A percentile compares a stretch with the other conserved stretches of the same genome.
These are phyloP conservation scores for Stomatorhinus ivindoensis DNA, from an alignment of 2,113 vertebrate species.

Conservation along the genomic window DNA sequence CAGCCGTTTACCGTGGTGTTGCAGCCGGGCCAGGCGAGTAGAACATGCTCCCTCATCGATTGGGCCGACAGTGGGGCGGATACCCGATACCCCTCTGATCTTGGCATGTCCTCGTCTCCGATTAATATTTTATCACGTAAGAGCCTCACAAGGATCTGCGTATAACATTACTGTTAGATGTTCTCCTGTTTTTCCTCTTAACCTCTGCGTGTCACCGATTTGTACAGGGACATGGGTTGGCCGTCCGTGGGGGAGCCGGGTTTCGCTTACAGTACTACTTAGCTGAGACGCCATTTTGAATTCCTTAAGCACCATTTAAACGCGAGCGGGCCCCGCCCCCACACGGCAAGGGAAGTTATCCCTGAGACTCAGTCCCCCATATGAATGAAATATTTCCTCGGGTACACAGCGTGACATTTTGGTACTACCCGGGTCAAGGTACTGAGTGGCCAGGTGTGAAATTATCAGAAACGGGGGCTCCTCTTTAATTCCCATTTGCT, in stretches of 20 bases:
- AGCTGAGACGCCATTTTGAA: neutral
- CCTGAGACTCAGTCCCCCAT: neutral
- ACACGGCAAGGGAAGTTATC: neutral
- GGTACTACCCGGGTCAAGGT: constrained; percentile 36
- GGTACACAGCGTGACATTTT: neutral
- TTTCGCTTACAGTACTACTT: constrained; percentile 13
- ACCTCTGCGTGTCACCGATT: constrained; percentile 13
- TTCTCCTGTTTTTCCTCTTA: constrained; percentile 5
- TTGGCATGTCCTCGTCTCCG: constrained; percentile 55
- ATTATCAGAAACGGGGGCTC: constrained; percentile 36
- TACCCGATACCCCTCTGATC: constrained; percentile 63
- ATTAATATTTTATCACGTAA: constrained; percentile 87
- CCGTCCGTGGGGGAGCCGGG: neutral
- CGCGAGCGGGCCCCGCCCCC: neutral
- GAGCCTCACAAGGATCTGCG: constrained; percentile 66
- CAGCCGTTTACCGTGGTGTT: neutral
- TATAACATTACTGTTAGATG: constrained; percentile 36
- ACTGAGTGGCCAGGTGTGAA: constrained; percentile 49
- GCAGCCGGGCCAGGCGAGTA: neutral
- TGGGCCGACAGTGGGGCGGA: constrained; percentile 62
- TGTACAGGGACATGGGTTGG: neutral
- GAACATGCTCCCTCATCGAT: constrained; percentile 73
- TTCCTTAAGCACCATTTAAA: neutral
- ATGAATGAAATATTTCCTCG: neutral
- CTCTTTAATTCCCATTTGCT: constrained; percentile 22